Conservation (phyloP, 2,797 vertebrate genomes). For the Silurus lanzhouensis region DNA sequence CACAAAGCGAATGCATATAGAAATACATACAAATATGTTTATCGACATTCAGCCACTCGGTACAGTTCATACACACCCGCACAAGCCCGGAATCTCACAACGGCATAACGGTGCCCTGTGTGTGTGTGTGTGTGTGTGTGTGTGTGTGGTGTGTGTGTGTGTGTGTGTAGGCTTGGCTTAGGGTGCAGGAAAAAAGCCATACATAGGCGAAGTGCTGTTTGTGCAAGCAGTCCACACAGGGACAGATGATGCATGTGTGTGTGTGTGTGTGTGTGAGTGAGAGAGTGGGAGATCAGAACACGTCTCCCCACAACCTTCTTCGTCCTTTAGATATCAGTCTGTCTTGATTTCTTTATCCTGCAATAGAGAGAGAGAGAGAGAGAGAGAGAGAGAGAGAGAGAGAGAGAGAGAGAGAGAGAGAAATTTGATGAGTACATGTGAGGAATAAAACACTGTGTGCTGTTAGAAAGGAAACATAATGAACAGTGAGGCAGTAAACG, state of each 20-base stretch:
- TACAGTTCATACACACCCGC: slow-evolving; percentile 28
- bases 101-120: slow-evolving; percentile 15
- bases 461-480: not conserved
- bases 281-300: slow-evolving; percentile 26
- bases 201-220: slow-evolving; percentile 73
- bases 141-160: slow-evolving; percentile 34
- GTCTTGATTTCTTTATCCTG: slow-evolving; percentile 79
- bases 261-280: not conserved
- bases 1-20: slow-evolving; percentile 14
- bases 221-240: slow-evolving; percentile 70
- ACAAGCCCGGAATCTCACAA: slow-evolving; percentile 35
- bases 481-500: not conserved
- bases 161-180: slow-evolving; percentile 18
- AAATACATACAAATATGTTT: not conserved
- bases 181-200: slow-evolving; percentile 45
- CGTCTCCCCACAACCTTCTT: slow-evolving; percentile 45
- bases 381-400: not conserved
- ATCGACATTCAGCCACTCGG: slow-evolving; percentile 21
- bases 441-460: not conserved
- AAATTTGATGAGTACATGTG: not conserved
- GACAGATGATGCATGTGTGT: slow-evolving; percentile 53
- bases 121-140: slow-evolving; percentile 22
- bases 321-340: slow-evolving; percentile 67
- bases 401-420: no score
- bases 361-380: slow-evolving; percentile 23